Evolutionary conservation across 2,113 vertebrate genomes (phyloP), one percentile per base, ranked within the genome.

Genomic region (Antennarius striatus): DNA sequence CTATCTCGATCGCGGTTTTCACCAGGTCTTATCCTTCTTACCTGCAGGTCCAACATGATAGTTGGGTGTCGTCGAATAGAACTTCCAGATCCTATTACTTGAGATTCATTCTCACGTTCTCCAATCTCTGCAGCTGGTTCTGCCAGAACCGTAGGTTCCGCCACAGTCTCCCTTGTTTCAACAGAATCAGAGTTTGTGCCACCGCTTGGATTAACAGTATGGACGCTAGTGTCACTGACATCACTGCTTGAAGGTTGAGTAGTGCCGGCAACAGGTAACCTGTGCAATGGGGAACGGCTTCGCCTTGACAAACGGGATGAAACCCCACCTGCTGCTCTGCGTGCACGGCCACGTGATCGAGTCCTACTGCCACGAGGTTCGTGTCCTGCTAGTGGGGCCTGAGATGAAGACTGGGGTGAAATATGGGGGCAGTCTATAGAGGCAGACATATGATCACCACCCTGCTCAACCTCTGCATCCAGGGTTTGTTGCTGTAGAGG

Each of bases 41-140:
- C 95, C 77, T 98, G 96, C 77, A 98, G 93, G 82, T 98, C 95
- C 83, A 98, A 79, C 73, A 96, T 98, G 85, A 98, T 96, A 13
- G 95, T 95, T 0, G 96, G 96, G 63, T 95, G 96, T 10, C 94
- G 94, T 56, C 93, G 93, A 49, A 92, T 78, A 28, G 87, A 61
- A 68, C 86, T 81, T 16, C 92, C 90, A 49, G 92, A 88, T 51
- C 83, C 88, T 22, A 89, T 79, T 10, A 68, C 64, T 4, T 90
- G 88, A 0, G 91, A 77, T 62, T 95, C 94, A 16, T 91, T 92
- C 59, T 94, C 92, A 57, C 94, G 95, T 5, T 82, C 87, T 56
- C 84, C 91, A 62, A 88, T 84, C 74, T 94, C 94, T 6, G 87
- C 84, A 56, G 88, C 84, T 0, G 93, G 85, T 57, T 91, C 90